phyloP scores from a whole-genome alignment of 2,888 invertebrate genomes.

The Synergus japonicus region DNA sequence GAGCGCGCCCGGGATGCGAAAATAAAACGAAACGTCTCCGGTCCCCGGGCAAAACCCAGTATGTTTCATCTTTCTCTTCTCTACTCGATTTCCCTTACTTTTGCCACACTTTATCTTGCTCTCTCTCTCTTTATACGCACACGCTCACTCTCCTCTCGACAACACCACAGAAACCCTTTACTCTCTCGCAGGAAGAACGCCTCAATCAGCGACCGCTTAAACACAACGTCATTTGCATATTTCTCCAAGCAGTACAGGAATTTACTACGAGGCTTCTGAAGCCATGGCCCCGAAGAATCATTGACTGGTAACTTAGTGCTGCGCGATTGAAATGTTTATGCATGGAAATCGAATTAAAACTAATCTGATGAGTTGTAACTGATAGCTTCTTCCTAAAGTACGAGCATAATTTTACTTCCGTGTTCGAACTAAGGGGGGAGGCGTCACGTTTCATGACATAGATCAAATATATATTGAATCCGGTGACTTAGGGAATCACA shows the following conservation, averaged over 20 bases:
- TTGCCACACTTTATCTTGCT: conserved; percentile 49
- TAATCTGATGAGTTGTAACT: not conserved
- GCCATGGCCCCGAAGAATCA: conserved; percentile 46
- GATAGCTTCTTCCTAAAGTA: too few relatives aligned
- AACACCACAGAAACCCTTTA: conserved; percentile 40
- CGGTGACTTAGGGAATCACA: too few relatives aligned
- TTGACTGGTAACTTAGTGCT: not conserved
- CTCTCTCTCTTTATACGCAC: conserved; percentile 50
- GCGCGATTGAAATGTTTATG: not conserved
- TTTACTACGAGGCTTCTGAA: conserved; percentile 51
- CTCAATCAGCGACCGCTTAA: conserved; percentile 62
- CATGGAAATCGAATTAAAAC: not conserved
- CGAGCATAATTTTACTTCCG: too few relatives aligned
- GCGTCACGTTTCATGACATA: too few relatives aligned
- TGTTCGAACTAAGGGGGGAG: too few relatives aligned
- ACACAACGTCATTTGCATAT: conserved; percentile 67
- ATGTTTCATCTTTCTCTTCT: conserved; percentile 76
- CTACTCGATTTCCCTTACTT: conserved; percentile 44
- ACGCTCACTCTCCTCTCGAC: conserved; percentile 39
- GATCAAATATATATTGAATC: too few relatives aligned
- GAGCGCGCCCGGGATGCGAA: conserved; percentile 64
- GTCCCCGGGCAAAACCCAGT: conserved; percentile 63
- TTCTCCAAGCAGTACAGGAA: conserved; percentile 69
- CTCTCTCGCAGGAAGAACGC: conserved; percentile 54
- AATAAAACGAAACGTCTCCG: conserved; percentile 65